phyloP scores from a whole-genome alignment of 2,888 invertebrate species.

The Epinotia brunnichana region DNA sequence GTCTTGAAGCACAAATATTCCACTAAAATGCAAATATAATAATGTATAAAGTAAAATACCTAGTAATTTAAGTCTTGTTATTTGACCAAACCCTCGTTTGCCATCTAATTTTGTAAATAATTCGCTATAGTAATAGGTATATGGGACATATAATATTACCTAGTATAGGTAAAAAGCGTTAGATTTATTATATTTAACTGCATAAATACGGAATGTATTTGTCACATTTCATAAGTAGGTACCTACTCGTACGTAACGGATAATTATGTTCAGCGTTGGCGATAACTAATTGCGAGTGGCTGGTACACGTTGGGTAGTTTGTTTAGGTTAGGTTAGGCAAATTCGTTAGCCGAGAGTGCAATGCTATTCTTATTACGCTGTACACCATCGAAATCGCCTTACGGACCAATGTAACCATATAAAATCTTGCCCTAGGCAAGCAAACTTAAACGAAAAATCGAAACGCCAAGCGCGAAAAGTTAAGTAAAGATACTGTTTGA shows the following conservation, averaged over 20 bases:
- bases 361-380: background rate
- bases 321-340: background rate
- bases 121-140: conserved; percentile 54
- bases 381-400: background rate
- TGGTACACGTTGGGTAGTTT: background rate
- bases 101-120: conserved; percentile 72
- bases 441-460: background rate
- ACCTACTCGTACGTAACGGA: background rate
- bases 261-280: background rate
- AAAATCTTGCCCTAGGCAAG: no score
- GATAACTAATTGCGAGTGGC: background rate
- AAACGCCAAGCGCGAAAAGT: background rate
- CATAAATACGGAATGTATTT: conserved; percentile 19
- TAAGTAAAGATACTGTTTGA: background rate
- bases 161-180: conserved; percentile 30
- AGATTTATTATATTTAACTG: conserved; percentile 41
- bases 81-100: conserved; percentile 76
- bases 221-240: conserved; percentile 13
- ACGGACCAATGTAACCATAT: no score
- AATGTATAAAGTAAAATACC: conserved; percentile 48
- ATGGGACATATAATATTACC: conserved; percentile 43
- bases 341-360: background rate
- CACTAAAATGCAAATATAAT: conserved; percentile 60
- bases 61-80: conserved; percentile 50
- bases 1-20: conserved; percentile 59